A percentile compares a stretch with the other conserved stretches of the same genome.
These are phyloP conservation scores for Protobothrops flavoviridis DNA, from an alignment of 2,113 vertebrate genomes.

Conservation along the genomic window DNA sequence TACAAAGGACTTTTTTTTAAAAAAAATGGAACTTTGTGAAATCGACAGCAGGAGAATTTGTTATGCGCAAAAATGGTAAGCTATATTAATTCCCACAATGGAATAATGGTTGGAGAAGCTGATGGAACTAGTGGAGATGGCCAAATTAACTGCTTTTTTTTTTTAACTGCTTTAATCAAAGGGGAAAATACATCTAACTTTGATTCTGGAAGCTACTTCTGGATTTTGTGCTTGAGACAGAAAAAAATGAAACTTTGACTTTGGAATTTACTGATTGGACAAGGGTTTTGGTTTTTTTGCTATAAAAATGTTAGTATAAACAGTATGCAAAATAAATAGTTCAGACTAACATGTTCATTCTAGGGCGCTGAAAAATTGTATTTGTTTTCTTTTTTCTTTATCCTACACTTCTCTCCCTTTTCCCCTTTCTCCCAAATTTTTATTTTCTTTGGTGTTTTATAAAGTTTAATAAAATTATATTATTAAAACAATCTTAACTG, in stretches of 20 bases:
- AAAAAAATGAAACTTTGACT: not conserved
- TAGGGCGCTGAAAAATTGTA: not conserved
- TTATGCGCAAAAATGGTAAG: not conserved
- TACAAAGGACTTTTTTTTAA: not conserved
- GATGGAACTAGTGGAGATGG: not conserved
- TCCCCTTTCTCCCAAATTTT: not conserved
- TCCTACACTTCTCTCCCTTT: not conserved
- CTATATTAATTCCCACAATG: not conserved
- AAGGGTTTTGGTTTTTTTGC: not conserved
- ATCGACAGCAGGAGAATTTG: not conserved
- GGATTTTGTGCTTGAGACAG: not conserved
- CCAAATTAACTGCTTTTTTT: not conserved
- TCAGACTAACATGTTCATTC: not conserved
- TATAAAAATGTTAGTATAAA: not conserved
- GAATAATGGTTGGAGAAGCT: not conserved
- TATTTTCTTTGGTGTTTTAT: not conserved
- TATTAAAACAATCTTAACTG: not conserved
- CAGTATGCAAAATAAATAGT: not conserved
- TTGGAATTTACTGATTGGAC: not conserved
- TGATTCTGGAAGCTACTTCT: not conserved
- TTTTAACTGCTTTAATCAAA: not conserved
- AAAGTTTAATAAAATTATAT: not conserved
- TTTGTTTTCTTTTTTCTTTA: not conserved
- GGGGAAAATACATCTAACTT: not conserved
- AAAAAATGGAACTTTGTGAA: not conserved